Evolutionary conservation across 2,888 invertebrate genomes (phyloP), one percentile per base, ranked within the genome.

Genomic region (Cactoblastis cactorum): DNA sequence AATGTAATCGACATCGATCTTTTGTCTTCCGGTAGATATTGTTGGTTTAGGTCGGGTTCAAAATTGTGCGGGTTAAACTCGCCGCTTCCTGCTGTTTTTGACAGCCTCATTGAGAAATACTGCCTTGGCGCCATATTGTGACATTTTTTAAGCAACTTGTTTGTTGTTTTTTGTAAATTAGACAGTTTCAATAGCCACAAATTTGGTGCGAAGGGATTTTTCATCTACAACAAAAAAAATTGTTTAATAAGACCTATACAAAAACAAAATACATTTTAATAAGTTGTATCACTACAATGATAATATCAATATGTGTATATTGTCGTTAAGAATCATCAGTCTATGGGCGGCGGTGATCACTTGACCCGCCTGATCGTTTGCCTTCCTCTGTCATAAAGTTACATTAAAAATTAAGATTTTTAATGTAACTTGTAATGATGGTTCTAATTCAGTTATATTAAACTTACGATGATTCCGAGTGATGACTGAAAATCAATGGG

Each of bases 11-110:
- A 66, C 67, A 45, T 70, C 80, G 75, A 89, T 89, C 89, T 88
- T 71, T 77, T 79, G 86, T 89, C 86, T 89, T 89, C 89, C 89
- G 89, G 89, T 86, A 70, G 74, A 77, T 77, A 74, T 77, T 82
- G 80, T 87, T 84, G 80, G 74, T 80, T 88, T 85, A 85, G 83
- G 86, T 65, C 71, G 59, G 69, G 72, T 77, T 77, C 71, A 66
- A 67, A 80, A 82, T 77, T 73, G 77, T 74, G 80, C 63, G 4
- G 53, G 57, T 65, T 53, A 59, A 54, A 58, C 57, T 69, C 59
- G 59, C 63, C 55, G 68, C 77, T 80, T 81, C 76, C 77, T 79
- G 75, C 70, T 67, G 57, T 53, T 57, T 62, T 63, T 73, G 52
- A 58, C 64, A 60, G 54, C 57, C 47, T 53, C 53, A 56, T 49